Percentiles rank a stretch among this genome's conserved stretches.
Evolutionary conservation across 2,888 invertebrate genomes (phyloP).

Genomic region (Andrena bucephala): DNA sequence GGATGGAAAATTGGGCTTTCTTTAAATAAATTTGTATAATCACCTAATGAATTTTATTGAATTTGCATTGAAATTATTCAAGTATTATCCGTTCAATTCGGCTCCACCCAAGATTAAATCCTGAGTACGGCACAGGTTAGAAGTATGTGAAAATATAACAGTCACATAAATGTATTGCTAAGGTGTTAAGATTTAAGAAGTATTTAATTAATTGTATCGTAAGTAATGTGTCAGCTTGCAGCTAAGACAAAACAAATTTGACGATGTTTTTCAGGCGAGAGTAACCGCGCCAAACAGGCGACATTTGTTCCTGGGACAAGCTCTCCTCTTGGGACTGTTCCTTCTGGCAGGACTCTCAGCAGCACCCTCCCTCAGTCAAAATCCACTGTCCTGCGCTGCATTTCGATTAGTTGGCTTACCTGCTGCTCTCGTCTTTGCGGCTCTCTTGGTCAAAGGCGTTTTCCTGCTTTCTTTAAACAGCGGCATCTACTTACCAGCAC

Average conservation of each 20-base stretch:
- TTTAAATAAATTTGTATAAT: too few species aligned
- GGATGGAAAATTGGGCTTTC: too few species aligned
- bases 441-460: slow-evolving; percentile 96
- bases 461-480: slow-evolving; percentile 96
- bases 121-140: too few species aligned
- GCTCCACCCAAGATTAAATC: too few species aligned
- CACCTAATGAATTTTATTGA: too few species aligned
- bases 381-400: slow-evolving; percentile 92
- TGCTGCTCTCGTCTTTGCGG: slow-evolving; percentile 95
- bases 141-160: too few species aligned
- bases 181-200: too few species aligned
- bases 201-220: too few species aligned
- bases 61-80: too few species aligned
- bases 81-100: too few species aligned
- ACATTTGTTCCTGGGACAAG: slow-evolving; percentile 94
- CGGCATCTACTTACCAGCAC: slow-evolving; percentile 96
- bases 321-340: slow-evolving; percentile 93
- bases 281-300: slow-evolving; percentile 93
- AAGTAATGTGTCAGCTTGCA: not conserved
- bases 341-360: slow-evolving; percentile 93
- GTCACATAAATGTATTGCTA: too few species aligned
- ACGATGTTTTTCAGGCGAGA: slow-evolving; percentile 86
- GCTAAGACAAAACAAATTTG: not conserved
- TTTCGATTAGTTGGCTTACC: slow-evolving; percentile 93
- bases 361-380: slow-evolving; percentile 92